Evolutionary conservation across 2,113 vertebrate species (phyloP).

Genomic region (Lophotis ruficrista): DNA sequence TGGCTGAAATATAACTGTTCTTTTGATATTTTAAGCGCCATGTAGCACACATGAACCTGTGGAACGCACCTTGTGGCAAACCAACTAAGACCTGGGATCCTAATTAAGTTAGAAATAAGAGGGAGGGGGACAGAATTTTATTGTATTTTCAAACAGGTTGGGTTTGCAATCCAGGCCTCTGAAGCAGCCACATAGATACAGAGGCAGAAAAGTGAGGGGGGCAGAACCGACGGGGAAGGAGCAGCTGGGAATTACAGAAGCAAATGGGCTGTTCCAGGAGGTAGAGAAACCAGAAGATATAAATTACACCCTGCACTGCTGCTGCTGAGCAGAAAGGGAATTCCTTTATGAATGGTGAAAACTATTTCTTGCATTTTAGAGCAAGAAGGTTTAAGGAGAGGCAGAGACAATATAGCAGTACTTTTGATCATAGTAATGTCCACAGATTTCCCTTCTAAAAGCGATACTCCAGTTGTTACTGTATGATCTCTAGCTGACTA

Average conservation of each 20-base stretch:
- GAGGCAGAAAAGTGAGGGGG: rapidly evolving
- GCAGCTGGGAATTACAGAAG: neutral
- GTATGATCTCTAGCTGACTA: neutral
- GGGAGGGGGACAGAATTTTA: neutral
- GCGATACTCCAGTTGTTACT: neutral
- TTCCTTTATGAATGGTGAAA: neutral
- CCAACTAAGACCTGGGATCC: neutral
- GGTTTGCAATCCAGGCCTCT: neutral
- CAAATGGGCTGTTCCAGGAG: neutral
- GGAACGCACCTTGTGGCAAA: neutral
- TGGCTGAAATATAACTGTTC: neutral
- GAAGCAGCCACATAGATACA: neutral
- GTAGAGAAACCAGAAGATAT: neutral
- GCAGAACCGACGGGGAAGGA: neutral
- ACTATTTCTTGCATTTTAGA: neutral
- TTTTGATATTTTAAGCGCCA: neutral
- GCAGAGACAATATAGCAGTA: neutral
- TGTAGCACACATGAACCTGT: neutral
- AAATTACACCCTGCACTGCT: neutral
- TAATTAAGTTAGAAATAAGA: neutral
- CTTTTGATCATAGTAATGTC: neutral
- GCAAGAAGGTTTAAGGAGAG: neutral
- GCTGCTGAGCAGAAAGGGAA: neutral
- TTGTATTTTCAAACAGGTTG: neutral
- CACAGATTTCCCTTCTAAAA: neutral